Evolutionary conservation across 2,888 invertebrate species (phyloP).

Genomic region (Pharmacophagus antenor): DNA sequence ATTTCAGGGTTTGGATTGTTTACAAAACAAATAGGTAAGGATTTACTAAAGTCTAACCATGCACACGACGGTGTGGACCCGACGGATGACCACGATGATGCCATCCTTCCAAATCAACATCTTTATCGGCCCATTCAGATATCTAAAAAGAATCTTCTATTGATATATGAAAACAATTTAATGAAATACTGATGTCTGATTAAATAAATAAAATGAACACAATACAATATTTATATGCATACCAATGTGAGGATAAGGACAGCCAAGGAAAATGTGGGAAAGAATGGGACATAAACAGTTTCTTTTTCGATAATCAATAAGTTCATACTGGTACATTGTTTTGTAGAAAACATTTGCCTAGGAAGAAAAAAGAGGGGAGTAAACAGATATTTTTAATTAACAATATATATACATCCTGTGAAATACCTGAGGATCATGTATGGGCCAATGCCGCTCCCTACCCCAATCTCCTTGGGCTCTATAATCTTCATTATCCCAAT

Average conservation of each 20-base stretch:
- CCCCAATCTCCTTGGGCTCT: conserved; percentile 76
- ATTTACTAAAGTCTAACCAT: conserved; percentile 47
- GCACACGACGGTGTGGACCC: conserved; percentile 71
- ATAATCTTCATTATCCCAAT: conserved; percentile 80
- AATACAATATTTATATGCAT: conserved; percentile 44
- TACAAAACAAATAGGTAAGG: conserved; percentile 6
- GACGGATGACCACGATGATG: conserved; percentile 71
- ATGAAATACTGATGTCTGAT: background rate
- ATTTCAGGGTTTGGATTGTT: background rate
- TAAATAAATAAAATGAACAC: conserved; percentile 10
- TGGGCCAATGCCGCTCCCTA: conserved; percentile 73
- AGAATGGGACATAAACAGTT: conserved; percentile 67
- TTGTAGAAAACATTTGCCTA: conserved; percentile 67
- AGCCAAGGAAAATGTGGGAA: conserved; percentile 77
- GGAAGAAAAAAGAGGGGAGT: conserved; percentile 43
- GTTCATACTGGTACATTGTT: conserved; percentile 65
- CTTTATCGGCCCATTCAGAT: conserved; percentile 78
- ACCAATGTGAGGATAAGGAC: conserved; percentile 74
- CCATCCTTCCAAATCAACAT: conserved; percentile 72
- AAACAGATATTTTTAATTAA: conserved; percentile 23
- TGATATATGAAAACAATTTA: background rate
- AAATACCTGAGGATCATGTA: conserved; percentile 71
- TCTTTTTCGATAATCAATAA: conserved; percentile 67
- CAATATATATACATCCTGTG: conserved; percentile 6
- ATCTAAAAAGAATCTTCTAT: conserved; percentile 49